Percentiles rank a stretch among this genome's conserved stretches.
phyloP scores from a whole-genome alignment of 2,888 invertebrate species.

The Hecatera dysodea region DNA sequence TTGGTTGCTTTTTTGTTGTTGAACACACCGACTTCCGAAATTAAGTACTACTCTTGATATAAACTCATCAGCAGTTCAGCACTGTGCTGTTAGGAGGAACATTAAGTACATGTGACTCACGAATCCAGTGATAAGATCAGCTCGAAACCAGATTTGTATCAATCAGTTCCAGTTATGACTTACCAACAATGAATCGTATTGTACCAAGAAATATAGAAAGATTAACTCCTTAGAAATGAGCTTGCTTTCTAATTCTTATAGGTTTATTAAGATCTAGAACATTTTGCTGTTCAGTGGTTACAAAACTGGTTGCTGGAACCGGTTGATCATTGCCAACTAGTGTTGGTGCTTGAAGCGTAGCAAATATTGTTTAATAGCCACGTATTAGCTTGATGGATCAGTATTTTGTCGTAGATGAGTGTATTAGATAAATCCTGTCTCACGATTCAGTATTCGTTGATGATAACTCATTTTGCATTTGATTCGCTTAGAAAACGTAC shows the following conservation, averaged over 20 bases:
- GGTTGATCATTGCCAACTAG: constrained; percentile 40
- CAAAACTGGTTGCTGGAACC: constrained; percentile 37
- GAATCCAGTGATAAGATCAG: constrained; percentile 1
- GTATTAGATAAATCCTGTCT: neutral
- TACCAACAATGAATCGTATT: neutral
- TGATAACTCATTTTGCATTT: too few species aligned
- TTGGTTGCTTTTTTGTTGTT: too few species aligned
- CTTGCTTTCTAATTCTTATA: constrained; percentile 40
- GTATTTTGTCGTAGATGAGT: neutral
- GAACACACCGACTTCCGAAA: too few species aligned
- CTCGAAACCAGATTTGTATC: constrained; percentile 10
- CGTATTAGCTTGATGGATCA: constrained; percentile 2
- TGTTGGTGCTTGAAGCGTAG: constrained; percentile 14
- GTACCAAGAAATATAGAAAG: constrained; percentile 7
- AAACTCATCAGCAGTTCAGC: neutral
- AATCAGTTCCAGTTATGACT: constrained; percentile 18
- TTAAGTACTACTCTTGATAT: neutral
- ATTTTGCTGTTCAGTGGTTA: constrained; percentile 1
- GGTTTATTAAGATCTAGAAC: constrained; percentile 22
- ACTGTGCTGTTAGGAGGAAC: too few species aligned
- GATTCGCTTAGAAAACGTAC: neutral
- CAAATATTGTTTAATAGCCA: constrained; percentile 1
- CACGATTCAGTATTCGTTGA: too few species aligned
- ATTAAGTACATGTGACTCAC: constrained; percentile 5
- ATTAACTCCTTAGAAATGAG: constrained; percentile 12